phyloP scores from a whole-genome alignment of 2,888 invertebrate species.

The Syritta pipiens region DNA sequence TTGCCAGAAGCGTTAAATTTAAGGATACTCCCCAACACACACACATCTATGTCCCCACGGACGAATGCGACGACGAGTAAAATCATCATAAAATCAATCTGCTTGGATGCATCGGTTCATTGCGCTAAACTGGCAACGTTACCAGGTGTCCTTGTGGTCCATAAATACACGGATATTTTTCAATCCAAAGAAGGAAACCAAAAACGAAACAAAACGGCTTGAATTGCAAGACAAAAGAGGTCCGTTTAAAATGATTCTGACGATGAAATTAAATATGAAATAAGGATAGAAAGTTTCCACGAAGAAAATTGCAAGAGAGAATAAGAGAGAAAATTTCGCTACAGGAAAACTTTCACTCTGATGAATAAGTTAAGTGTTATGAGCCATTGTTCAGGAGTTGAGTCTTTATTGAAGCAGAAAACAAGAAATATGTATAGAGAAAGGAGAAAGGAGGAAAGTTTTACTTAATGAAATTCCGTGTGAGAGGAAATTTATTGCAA shows the following conservation, averaged over 20 bases:
- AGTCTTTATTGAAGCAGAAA: neutral
- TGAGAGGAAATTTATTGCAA: neutral
- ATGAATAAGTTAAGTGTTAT: constrained; percentile 36
- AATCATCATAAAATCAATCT: no score
- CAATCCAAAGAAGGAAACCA: no score
- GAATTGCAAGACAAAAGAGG: no score
- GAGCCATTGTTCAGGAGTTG: neutral
- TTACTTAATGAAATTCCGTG: neutral
- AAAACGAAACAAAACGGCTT: no score
- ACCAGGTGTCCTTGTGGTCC: no score
- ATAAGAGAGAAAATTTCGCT: neutral
- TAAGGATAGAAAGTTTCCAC: neutral
- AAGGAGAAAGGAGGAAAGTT: neutral
- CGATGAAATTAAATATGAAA: neutral
- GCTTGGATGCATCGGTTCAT: no score
- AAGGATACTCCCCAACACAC: no score
- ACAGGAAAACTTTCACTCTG: neutral
- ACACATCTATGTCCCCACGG: no score
- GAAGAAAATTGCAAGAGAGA: neutral
- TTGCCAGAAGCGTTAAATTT: no score
- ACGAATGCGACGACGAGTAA: no score
- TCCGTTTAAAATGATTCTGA: neutral
- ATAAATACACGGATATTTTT: no score
- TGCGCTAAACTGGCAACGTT: no score
- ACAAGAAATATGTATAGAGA: neutral